Conservation (phyloP, 2,888 invertebrate species). For the Drosophila melanosoma region DNA sequence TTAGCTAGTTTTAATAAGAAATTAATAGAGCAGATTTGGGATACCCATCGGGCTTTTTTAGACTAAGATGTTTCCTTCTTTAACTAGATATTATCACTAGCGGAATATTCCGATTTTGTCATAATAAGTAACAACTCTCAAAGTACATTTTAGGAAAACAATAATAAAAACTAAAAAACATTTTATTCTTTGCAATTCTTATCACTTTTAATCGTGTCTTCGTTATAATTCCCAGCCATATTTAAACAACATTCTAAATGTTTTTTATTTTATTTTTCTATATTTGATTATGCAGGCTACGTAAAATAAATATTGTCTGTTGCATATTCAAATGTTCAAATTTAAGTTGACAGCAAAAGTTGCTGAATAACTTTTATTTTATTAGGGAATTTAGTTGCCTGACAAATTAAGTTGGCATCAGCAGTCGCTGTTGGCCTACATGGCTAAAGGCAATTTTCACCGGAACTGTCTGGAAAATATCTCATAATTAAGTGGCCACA, state of each 20-base stretch:
- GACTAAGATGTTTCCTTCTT: not conserved
- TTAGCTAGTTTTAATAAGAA: not conserved
- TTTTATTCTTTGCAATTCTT: not conserved
- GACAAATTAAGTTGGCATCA: conserved; percentile 5
- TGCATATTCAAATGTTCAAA: not conserved
- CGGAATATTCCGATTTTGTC: not conserved
- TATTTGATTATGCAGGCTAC: not conserved
- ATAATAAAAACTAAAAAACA: not conserved
- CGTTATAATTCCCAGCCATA: not conserved
- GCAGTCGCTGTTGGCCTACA: conserved; percentile 20
- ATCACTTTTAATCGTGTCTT: rapidly evolving
- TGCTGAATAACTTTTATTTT: not conserved
- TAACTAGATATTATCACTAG: not conserved
- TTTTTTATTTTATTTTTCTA: not conserved
- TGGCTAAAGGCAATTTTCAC: conserved; percentile 27
- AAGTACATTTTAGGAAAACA: not conserved
- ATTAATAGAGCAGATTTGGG: not conserved
- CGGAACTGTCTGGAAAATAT: conserved; percentile 49
- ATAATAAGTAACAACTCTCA: not conserved
- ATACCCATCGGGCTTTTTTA: not conserved
- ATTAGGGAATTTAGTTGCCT: conserved; percentile 8
- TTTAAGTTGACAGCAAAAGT: not conserved
- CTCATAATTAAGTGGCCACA: conserved; percentile 63
- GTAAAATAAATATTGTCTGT: not conserved
- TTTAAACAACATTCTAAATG: not conserved